Evolutionary conservation across 1,140 invertebrate genomes (phyloP).

Genomic region (Drosophila takahashii): DNA sequence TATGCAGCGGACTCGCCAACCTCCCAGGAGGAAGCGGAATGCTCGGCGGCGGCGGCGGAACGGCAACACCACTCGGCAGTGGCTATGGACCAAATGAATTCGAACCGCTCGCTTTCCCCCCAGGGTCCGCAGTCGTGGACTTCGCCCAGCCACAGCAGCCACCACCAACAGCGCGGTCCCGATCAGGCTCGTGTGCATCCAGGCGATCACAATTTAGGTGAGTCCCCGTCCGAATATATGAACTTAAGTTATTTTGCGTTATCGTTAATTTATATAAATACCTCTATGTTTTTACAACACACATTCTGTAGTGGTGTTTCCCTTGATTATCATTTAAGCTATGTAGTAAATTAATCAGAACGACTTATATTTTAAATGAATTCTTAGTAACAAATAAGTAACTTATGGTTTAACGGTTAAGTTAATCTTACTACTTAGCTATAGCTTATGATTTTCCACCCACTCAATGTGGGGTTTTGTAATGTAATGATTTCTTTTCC

Average conservation of each 20-base stretch:
- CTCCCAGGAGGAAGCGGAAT: conserved; percentile 76
- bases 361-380: background rate
- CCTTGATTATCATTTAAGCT: background rate
- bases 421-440: conserved; percentile 1
- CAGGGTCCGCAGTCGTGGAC: conserved; percentile 87
- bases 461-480: background rate
- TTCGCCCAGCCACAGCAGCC: conserved; percentile 84
- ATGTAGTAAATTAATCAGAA: background rate
- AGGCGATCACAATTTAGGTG: conserved; percentile 84
- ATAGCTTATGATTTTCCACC: conserved; percentile 1
- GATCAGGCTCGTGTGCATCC: conserved; percentile 86
- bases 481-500: conserved; percentile 20
- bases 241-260: background rate
- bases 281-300: too few relatives aligned
- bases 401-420: background rate
- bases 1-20: conserved; percentile 87
- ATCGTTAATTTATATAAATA: background rate
- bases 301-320: background rate
- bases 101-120: conserved; percentile 86
- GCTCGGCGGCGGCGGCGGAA: conserved; percentile 81
- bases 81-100: conserved; percentile 84
- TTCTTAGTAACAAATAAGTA: background rate
- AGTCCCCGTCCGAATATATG: conserved; percentile 18
- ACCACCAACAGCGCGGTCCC: conserved; percentile 80
- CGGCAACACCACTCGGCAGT: conserved; percentile 84